A percentile compares a stretch with the other conserved stretches of the same genome.
Evolutionary conservation across 2,888 invertebrate genomes (phyloP).

Genomic region (Callosobruchus maculatus): DNA sequence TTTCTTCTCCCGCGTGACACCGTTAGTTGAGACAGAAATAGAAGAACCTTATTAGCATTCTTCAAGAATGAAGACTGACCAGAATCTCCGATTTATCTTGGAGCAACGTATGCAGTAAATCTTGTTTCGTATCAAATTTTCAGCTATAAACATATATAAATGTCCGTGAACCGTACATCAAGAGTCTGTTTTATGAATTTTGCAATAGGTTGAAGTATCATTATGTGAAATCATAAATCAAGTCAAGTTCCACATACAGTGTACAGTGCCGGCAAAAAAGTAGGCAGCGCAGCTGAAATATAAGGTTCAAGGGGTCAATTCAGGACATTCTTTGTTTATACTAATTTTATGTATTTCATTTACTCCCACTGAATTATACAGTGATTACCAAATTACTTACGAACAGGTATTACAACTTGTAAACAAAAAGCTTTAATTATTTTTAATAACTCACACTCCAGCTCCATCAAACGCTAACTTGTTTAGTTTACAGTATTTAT

Average conservation of each 20-base stretch:
- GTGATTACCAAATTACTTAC: no score
- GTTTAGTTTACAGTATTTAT: no score
- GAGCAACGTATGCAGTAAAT: not conserved
- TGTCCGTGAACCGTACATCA: not conserved
- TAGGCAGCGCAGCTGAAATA: not conserved
- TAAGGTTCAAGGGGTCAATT: no score
- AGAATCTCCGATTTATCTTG: not conserved
- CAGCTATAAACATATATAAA: not conserved
- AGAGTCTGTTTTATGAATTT: not conserved
- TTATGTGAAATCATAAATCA: not conserved
- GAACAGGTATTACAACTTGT: no score
- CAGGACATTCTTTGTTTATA: no score
- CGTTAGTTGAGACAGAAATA: not conserved
- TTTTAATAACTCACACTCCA: no score
- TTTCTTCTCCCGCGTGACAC: not conserved
- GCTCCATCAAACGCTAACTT: no score
- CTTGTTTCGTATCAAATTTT: not conserved
- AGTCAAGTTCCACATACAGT: not conserved
- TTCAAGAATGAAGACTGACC: not conserved
- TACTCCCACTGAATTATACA: no score
- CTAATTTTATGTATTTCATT: no score
- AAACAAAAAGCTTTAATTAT: no score
- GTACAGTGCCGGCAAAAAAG: not conserved
- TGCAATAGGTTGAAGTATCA: not conserved
- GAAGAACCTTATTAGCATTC: not conserved